Evolutionary conservation across 2,888 invertebrate genomes (phyloP).

Genomic region (Lepidochrysops patricia): DNA sequence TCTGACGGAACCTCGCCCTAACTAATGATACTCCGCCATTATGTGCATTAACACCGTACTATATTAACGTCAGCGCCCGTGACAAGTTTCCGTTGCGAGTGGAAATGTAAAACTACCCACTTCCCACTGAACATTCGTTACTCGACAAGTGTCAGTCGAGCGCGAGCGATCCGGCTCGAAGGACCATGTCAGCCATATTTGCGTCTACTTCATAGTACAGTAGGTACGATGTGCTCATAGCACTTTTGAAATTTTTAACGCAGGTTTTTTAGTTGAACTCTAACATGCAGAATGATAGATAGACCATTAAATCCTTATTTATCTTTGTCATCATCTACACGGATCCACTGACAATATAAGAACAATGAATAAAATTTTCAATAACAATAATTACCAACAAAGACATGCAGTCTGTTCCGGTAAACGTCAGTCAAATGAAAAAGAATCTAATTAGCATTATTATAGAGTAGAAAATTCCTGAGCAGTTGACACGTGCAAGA

Average conservation of each 20-base stretch:
- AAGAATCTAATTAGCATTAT: neutral
- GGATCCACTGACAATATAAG: neutral
- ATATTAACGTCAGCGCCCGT: slow-evolving; percentile 4
- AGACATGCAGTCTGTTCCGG: slow-evolving; percentile 19
- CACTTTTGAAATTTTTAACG: too few relatives aligned
- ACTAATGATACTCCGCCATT: slow-evolving; percentile 2
- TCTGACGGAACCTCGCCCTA: slow-evolving; percentile 3
- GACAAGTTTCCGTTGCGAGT: neutral
- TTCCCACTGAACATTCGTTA: slow-evolving; percentile 1
- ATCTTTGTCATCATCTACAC: neutral
- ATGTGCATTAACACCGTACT: slow-evolving; percentile 2
- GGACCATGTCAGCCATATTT: neutral
- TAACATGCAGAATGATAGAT: neutral
- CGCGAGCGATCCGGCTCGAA: neutral
- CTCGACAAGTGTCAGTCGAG: neutral
- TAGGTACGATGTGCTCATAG: too few relatives aligned
- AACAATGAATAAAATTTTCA: neutral
- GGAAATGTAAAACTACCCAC: neutral
- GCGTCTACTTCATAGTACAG: too few relatives aligned
- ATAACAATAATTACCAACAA: neutral
- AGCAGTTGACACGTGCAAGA: slow-evolving; percentile 15
- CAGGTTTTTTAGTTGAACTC: too few relatives aligned
- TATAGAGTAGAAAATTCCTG: slow-evolving; percentile 20
- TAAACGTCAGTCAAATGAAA: neutral
- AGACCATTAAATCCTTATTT: neutral